phyloP scores from a whole-genome alignment of 2,797 vertebrate genomes.

The Myotis myotis region DNA sequence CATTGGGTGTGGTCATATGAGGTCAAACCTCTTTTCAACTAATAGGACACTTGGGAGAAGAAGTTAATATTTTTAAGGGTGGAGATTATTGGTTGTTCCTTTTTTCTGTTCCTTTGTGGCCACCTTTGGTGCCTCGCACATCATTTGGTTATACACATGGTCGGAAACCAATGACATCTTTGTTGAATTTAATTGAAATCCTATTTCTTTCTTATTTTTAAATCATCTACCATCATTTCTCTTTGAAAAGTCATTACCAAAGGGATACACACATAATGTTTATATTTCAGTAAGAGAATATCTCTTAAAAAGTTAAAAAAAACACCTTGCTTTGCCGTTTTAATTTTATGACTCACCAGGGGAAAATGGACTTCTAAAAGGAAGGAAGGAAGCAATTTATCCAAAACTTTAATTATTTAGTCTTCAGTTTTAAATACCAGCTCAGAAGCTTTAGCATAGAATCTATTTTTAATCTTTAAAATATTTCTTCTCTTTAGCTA shows the following conservation, averaged over 20 bases:
- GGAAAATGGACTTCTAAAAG: slow-evolving; percentile 21
- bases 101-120: neutral
- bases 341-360: slow-evolving; percentile 33
- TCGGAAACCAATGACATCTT: neutral
- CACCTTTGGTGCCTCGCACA: neutral
- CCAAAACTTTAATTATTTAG: slow-evolving; percentile 59
- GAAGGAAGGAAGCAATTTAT: slow-evolving; percentile 37
- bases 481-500: neutral
- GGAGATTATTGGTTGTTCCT: neutral
- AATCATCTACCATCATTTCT: neutral
- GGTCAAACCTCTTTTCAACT: neutral
- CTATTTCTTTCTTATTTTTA: neutral
- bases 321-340: neutral
- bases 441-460: slow-evolving; percentile 17
- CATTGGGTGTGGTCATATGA: neutral
- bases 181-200: neutral
- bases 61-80: neutral
- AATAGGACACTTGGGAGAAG: neutral
- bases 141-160: neutral
- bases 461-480: slow-evolving; percentile 62
- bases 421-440: slow-evolving; percentile 57
- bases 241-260: neutral
- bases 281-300: slow-evolving; percentile 5
- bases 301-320: slow-evolving; percentile 47
- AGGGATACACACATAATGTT: neutral